A percentile compares a stretch with the other conserved stretches of the same genome.
These are phyloP conservation scores for Stegostoma tigrinum DNA, from an alignment of 2,113 vertebrate species.

Conservation along the genomic window DNA sequence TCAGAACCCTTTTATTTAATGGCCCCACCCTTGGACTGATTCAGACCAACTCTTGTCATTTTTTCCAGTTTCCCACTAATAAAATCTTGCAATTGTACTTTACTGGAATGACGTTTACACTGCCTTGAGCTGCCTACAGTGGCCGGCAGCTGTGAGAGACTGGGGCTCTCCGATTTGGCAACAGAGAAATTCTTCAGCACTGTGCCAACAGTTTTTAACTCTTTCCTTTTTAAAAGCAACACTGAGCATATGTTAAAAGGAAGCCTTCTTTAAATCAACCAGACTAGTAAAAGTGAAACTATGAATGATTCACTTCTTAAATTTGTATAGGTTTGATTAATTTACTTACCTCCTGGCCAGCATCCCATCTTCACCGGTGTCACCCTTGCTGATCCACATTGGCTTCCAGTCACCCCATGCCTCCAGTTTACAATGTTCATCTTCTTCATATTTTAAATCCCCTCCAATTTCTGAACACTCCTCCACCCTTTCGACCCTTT, in stretches of 20 bases:
- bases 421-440: not conserved
- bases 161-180: not conserved
- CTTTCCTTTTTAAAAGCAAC: not conserved
- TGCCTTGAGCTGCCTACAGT: not conserved
- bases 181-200: not conserved
- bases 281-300: not conserved
- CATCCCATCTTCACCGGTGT: not conserved
- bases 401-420: not conserved
- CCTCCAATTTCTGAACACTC: not conserved
- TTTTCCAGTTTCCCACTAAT: slow-evolving; percentile 29
- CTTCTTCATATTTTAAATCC: not conserved
- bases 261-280: not conserved
- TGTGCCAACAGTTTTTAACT: slow-evolving; percentile 11
- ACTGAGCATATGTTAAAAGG: not conserved
- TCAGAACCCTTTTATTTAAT: not conserved
- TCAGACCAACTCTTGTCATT: not conserved
- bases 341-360: not conserved
- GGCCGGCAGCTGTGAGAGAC: slow-evolving; percentile 10
- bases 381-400: not conserved
- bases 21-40: slow-evolving; percentile 15
- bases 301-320: not conserved
- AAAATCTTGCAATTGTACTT: not conserved
- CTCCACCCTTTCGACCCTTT: not conserved
- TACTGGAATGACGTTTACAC: slow-evolving; percentile 11
- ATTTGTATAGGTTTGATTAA: not conserved